A percentile compares a stretch with the other conserved stretches of the same genome.
phyloP scores from a whole-genome alignment of 2,797 vertebrate species.

The Dallia pectoralis region DNA sequence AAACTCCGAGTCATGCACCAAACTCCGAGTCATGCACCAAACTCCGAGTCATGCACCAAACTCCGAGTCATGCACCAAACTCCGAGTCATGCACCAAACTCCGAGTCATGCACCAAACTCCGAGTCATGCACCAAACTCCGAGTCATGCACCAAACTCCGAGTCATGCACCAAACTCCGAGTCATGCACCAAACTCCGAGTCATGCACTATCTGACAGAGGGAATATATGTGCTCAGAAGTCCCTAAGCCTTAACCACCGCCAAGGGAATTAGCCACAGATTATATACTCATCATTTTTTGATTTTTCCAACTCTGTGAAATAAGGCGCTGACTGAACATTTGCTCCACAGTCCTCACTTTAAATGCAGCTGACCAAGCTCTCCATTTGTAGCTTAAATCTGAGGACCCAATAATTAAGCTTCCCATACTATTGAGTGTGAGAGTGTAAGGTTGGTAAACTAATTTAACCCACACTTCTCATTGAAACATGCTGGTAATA shows the following conservation, averaged over 20 bases:
- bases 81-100: no score
- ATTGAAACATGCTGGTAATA: conserved; percentile 23
- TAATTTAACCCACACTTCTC: conserved; percentile 54
- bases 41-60: no score
- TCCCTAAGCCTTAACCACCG: conserved; percentile 78
- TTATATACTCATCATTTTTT: conserved; percentile 84
- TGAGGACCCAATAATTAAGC: conserved; percentile 68
- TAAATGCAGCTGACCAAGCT: conserved; percentile 81
- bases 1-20: no score
- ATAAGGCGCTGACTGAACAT: conserved; percentile 80
- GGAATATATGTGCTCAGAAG: conserved; percentile 71
- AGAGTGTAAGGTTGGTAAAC: conserved; percentile 61
- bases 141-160: background rate
- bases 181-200: conserved; percentile 4
- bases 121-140: background rate
- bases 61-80: no score
- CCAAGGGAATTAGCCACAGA: conserved; percentile 81
- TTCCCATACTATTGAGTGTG: conserved; percentile 53
- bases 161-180: conserved; percentile 13
- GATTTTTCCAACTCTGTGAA: conserved; percentile 76
- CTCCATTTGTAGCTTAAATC: conserved; percentile 70
- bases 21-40: no score
- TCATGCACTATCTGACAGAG: conserved; percentile 18
- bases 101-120: no score
- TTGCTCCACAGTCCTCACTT: conserved; percentile 75